Conservation (phyloP, 1,140 invertebrate genomes). For the Bombus balteatus region DNA sequence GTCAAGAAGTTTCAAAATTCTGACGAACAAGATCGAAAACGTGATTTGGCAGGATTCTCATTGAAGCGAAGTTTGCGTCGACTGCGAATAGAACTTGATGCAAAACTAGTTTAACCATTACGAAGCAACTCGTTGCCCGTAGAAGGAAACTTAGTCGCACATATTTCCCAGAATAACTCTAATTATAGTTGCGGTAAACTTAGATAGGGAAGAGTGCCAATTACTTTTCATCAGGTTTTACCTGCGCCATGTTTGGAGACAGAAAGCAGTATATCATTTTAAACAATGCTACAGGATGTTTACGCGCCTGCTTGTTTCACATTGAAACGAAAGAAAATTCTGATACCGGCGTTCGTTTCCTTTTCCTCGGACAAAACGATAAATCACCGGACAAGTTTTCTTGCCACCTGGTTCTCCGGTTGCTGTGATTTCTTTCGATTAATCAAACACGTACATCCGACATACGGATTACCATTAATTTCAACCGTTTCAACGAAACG, state of each 20-base stretch:
- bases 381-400: conserved; percentile 60
- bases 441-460: conserved; percentile 56
- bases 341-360: conserved; percentile 30
- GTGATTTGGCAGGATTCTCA: background rate
- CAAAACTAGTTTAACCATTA: background rate
- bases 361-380: conserved; percentile 40
- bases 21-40: background rate
- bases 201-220: background rate
- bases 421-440: conserved; percentile 59
- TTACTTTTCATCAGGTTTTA: background rate
- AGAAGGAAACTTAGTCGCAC: background rate
- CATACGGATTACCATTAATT: conserved; percentile 62
- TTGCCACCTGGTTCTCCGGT: background rate
- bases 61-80: background rate
- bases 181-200: background rate
- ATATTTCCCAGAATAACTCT: background rate
- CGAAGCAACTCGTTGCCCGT: background rate
- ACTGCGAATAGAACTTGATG: background rate
- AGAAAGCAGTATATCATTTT: background rate
- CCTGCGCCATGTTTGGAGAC: too few relatives aligned
- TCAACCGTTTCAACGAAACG: conserved; percentile 33
- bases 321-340: conserved; percentile 43
- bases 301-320: background rate
- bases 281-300: background rate
- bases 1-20: fast-evolving